These are phyloP conservation scores for Beroe forskalii DNA, from an alignment of 37 sponge, comb jelly and placozoan species.

Conservation along the genomic window DNA sequence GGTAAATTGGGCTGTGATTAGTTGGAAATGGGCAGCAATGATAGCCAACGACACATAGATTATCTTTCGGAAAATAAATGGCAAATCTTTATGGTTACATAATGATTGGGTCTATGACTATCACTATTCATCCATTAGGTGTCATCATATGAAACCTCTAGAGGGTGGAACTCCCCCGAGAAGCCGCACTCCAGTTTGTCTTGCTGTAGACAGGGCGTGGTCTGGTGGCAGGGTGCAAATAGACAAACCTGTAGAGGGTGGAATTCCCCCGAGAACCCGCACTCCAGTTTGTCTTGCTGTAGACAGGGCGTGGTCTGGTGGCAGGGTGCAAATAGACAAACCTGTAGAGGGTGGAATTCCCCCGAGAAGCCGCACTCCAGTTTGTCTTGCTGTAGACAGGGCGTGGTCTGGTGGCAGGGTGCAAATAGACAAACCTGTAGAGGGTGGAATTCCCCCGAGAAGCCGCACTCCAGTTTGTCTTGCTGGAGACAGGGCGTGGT, in stretches of 20 bases:
- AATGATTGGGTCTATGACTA: too few relatives aligned
- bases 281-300: background rate
- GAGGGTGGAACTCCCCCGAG: background rate
- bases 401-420: background rate
- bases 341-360: background rate
- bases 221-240: background rate
- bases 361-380: slow-evolving; percentile 11
- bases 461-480: background rate
- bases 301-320: background rate
- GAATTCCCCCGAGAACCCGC: slow-evolving; percentile 4
- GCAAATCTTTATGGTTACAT: too few relatives aligned
- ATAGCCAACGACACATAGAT: too few relatives aligned
- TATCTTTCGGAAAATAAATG: too few relatives aligned
- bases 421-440: background rate
- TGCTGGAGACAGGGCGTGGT: slow-evolving; percentile 7
- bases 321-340: background rate
- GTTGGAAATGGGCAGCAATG: background rate
- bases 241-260: background rate
- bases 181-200: background rate
- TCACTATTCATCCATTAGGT: too few relatives aligned
- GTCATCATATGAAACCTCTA: too few relatives aligned
- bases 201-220: slow-evolving; percentile 3
- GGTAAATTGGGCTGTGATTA: background rate
- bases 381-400: background rate
- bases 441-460: background rate